Conservation (phyloP, 2,113 vertebrate genomes). For the Elephantulus edwardii region DNA sequence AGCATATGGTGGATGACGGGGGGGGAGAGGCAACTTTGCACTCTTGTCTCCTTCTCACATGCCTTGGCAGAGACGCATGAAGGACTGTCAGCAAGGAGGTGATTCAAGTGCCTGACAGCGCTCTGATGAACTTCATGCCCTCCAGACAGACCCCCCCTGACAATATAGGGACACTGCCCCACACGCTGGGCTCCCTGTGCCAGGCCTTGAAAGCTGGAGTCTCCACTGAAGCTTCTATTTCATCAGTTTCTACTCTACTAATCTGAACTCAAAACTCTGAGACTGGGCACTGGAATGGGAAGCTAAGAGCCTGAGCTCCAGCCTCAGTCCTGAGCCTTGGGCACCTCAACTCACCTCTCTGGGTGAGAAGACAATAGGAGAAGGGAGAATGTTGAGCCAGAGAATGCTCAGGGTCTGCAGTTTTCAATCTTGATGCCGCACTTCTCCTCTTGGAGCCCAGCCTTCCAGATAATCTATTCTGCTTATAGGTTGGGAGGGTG, state of each 20-base stretch:
- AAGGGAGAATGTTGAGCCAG: not conserved
- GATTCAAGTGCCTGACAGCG: not conserved
- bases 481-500: too few relatives aligned
- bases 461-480: too few relatives aligned
- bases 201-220: not conserved
- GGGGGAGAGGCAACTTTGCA: not conserved
- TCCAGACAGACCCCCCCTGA: not conserved
- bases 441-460: too few relatives aligned
- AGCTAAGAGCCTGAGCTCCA: not conserved
- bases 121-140: not conserved
- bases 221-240: not conserved
- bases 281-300: not conserved
- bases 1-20: not conserved
- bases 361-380: not conserved
- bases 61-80: not conserved
- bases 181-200: accelerated
- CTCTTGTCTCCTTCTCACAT: not conserved
- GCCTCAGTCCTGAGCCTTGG: not conserved
- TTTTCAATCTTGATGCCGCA: too few relatives aligned
- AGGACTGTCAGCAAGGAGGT: not conserved
- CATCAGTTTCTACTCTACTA: not conserved
- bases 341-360: not conserved
- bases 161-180: not conserved
- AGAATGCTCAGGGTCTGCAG: not conserved
- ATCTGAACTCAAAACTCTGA: not conserved